Evolutionary conservation across 2,113 vertebrate species (phyloP).

Genomic region (Hymenochirus boettgeri): DNA sequence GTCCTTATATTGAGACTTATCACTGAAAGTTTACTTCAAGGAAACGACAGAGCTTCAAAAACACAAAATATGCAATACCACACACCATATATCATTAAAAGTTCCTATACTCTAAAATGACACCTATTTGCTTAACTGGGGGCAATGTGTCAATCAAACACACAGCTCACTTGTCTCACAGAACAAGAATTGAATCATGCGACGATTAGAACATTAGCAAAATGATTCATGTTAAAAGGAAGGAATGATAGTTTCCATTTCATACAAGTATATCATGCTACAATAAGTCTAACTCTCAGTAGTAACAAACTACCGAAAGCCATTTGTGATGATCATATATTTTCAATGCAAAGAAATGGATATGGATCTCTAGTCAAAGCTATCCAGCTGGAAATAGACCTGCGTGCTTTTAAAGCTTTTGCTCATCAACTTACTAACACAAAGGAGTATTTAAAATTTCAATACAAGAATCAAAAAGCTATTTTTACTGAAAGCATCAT

Average conservation of each 20-base stretch:
- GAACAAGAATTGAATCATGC: background rate
- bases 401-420: background rate
- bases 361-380: background rate
- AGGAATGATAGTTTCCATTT: background rate
- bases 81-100: no score
- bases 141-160: background rate
- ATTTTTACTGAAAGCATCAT: background rate
- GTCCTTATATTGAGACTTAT: no score
- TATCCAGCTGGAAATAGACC: background rate
- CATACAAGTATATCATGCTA: background rate
- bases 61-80: no score
- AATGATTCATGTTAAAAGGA: background rate
- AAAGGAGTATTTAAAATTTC: background rate
- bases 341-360: background rate
- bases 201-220: background rate
- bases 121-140: background rate
- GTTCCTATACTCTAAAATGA: no score
- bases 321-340: background rate
- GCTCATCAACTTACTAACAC: background rate
- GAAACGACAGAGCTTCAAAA: no score
- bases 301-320: conserved; percentile 3
- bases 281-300: no score
- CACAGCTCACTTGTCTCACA: background rate
- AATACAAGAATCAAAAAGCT: background rate
- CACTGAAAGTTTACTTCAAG: no score